These are phyloP conservation scores for Anguilla rostrata DNA, from an alignment of 2,113 vertebrate genomes.

Conservation along the genomic window DNA sequence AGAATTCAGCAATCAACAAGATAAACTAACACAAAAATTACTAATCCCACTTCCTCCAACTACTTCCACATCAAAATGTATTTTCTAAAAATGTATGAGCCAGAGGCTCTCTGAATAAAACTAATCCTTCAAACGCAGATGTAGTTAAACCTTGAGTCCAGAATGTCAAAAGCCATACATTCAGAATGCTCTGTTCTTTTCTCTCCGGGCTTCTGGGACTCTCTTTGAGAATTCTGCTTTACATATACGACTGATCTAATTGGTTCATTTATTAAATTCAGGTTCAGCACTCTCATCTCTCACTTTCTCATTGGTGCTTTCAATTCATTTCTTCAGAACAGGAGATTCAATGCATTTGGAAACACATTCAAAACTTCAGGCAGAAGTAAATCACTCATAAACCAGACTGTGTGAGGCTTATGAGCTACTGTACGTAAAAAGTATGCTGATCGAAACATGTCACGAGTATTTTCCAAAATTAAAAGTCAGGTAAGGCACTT, in stretches of 20 bases:
- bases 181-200: not conserved
- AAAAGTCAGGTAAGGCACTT: not conserved
- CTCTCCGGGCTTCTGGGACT: not conserved
- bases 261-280: not conserved
- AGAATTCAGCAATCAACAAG: not conserved
- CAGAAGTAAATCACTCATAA: not conserved
- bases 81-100: not conserved
- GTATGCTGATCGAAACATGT: not conserved
- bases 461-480: not conserved
- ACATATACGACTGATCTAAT: not conserved
- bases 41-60: slow-evolving; percentile 4
- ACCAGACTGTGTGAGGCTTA: not conserved
- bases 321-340: not conserved
- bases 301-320: not conserved
- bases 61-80: not conserved
- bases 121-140: not conserved
- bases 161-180: not conserved
- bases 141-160: not conserved
- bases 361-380: not conserved
- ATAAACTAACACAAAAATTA: not conserved
- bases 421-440: not conserved
- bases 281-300: not conserved
- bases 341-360: not conserved
- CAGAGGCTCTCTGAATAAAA: not conserved
- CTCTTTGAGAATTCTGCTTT: not conserved